A percentile compares a stretch with the other conserved stretches of the same genome.
Evolutionary conservation across 92 coral and sea anemone genomes (phyloP).

Genomic region (Porites lobata): DNA sequence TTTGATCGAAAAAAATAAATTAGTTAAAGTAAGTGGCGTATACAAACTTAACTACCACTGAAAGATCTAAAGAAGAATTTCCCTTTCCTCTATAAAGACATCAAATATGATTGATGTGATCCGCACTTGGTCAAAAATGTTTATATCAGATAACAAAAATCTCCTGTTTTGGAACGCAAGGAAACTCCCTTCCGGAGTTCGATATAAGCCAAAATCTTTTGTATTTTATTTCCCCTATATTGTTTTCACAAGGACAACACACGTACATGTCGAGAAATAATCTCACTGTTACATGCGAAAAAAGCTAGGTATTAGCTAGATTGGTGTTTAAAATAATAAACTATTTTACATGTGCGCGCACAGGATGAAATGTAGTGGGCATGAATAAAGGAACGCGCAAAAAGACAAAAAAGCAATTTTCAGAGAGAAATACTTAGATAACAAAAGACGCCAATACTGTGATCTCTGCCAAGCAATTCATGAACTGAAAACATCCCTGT

Average conservation of each 20-base stretch:
- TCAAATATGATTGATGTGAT: not conserved
- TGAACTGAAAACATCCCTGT: not conserved
- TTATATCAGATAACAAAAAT: conserved; percentile 22
- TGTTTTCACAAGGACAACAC: conserved; percentile 9
- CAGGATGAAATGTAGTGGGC: too few species aligned
- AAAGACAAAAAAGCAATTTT: not conserved
- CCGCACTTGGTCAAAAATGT: conserved; percentile 26
- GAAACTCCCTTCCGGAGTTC: conserved; percentile 56
- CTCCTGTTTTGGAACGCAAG: not conserved
- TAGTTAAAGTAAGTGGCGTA: not conserved
- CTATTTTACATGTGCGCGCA: too few species aligned
- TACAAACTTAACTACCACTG: not conserved
- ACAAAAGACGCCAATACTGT: conserved; percentile 6
- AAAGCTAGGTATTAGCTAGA: too few species aligned
- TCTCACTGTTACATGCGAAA: conserved; percentile 1
- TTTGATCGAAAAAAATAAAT: not conserved
- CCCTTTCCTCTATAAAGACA: too few species aligned
- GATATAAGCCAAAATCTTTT: conserved; percentile 10
- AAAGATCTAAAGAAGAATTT: too few species aligned
- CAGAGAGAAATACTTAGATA: not conserved
- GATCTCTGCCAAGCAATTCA: not conserved
- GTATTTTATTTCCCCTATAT: conserved; percentile 13
- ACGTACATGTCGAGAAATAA: not conserved
- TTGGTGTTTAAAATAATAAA: not conserved
- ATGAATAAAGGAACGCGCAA: not conserved